Base-by-base conservation (phyloP, 2,113 vertebrate genomes). In the Misgurnus anguillicaudatus region DNA sequence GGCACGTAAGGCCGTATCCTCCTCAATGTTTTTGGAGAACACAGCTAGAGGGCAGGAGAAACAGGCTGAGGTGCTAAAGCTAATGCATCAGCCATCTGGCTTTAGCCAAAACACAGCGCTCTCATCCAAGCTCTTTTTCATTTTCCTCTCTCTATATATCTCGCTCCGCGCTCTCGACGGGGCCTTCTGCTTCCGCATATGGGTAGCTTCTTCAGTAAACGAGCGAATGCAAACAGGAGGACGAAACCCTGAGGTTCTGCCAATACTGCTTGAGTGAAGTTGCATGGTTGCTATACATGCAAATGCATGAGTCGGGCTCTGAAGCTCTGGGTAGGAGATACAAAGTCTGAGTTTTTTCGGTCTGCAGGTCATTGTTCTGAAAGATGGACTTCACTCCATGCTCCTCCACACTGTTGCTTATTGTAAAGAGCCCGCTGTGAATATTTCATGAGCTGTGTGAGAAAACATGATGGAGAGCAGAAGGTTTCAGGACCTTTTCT, bases 1-100 rank as follows among this genome's bases (percentile, higher is more conserved):
- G 62, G 86, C 72, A 69, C 19, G 87, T 86, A 85, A 82, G 86
- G 79, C 85, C 84, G 82, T 90, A 90, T 90, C 84, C 87, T 88
- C 85, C 77, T 31, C 64, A 84, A 85, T 83, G 71, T 82, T 80
- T 86, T 86, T 82, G 78, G 51, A 84, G 87, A 86, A 86, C 81
- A 85, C 79, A 78, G 87, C 86, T 81, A 86, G 86, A 85, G 86
- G 87, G 88, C 81, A 87, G 82, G 88, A 81, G 87, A 82, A 86
- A 89, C 86, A 87, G 85, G 84, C 85, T 83, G 85, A 86, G 85
- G 84, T 76, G 57, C 65, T 78, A 77, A 75, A 87, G 86, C 86
- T 80, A 80, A 83, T 75, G 55, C 79, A 77, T 67, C 13, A 80
- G 79, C 88, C 89, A 90, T 92, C 88, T 90, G 89, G 90, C 86